A percentile compares a stretch with the other conserved stretches of the same genome.
phyloP scores from a whole-genome alignment of 53 echinoderm and acorn worm species.

The Mesocentrotus franciscanus region DNA sequence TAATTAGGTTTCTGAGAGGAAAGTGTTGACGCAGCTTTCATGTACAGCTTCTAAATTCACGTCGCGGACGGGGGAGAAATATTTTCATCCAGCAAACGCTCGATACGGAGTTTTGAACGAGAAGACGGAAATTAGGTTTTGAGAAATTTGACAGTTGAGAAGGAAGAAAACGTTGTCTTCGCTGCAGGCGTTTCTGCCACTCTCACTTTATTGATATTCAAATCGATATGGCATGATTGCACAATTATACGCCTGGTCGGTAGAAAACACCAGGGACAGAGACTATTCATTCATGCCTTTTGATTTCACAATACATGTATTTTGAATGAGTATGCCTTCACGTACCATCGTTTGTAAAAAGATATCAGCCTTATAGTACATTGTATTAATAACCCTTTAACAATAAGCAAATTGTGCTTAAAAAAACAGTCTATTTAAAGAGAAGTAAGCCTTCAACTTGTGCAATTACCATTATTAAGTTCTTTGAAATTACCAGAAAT shows the following conservation, averaged over 20 bases:
- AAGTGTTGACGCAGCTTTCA: conserved; percentile 57
- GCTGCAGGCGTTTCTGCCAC: not conserved
- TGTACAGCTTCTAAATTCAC: conserved; percentile 32
- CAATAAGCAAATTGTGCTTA: too few species aligned
- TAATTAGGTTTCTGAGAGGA: conserved; percentile 59
- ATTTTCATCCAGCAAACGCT: not conserved
- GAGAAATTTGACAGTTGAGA: conserved; percentile 24
- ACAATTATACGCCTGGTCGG: not conserved
- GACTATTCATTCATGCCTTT: not conserved
- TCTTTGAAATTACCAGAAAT: too few species aligned
- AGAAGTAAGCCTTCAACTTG: too few species aligned
- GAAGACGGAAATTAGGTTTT: conserved; percentile 1
- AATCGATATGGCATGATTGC: not conserved
- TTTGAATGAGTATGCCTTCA: too few species aligned
- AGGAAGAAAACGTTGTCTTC: not conserved
- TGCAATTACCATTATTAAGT: too few species aligned
- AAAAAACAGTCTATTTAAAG: too few species aligned
- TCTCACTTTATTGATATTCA: not conserved
- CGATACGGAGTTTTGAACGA: not conserved
- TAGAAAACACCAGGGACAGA: not conserved
- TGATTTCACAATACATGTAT: too few species aligned
- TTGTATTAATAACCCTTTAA: too few species aligned
- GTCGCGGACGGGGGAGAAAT: conserved; percentile 1
- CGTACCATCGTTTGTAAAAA: not conserved
- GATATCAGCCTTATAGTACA: too few species aligned